These are phyloP conservation scores for Thrips palmi DNA, from an alignment of 1,140 invertebrate species.

Conservation along the genomic window DNA sequence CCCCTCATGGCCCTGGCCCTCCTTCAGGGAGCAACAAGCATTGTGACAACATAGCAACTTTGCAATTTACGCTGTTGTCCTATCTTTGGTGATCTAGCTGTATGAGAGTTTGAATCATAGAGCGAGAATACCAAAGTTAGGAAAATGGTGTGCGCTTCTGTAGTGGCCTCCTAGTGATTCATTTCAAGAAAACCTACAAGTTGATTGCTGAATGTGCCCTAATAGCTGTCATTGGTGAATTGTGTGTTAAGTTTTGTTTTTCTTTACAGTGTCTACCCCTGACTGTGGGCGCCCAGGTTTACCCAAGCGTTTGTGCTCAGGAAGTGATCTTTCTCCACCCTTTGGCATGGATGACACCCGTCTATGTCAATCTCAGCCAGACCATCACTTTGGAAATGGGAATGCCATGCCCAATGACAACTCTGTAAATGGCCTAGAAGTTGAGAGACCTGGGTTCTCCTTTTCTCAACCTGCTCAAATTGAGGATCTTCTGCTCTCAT, in stretches of 20 bases:
- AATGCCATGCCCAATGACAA: conserved; percentile 11
- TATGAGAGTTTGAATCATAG: conserved; percentile 72
- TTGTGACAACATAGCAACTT: not conserved
- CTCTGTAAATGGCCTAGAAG: conserved; percentile 8
- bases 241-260: too few relatives aligned
- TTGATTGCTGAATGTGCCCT: too few relatives aligned
- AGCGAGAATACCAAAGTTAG: conserved; percentile 88
- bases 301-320: conserved; percentile 22
- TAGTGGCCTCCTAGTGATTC: not conserved
- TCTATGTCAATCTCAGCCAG: conserved; percentile 24
- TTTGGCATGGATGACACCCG: conserved; percentile 14
- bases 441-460: conserved; percentile 26
- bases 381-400: too few relatives aligned
- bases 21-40: not conserved
- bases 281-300: too few relatives aligned
- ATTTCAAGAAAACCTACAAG: too few relatives aligned
- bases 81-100: conserved; percentile 89
- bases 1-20: conserved; percentile 5
- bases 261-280: too few relatives aligned
- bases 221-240: too few relatives aligned
- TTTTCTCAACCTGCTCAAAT: conserved; percentile 76
- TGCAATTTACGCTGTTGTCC: conserved; percentile 21
- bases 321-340: conserved; percentile 17
- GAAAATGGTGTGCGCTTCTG: conserved; percentile 26
- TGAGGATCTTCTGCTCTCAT: conserved; percentile 63